phyloP scores from a whole-genome alignment of 2,888 invertebrate species.

The Gastracanthus pulcherrimus region DNA sequence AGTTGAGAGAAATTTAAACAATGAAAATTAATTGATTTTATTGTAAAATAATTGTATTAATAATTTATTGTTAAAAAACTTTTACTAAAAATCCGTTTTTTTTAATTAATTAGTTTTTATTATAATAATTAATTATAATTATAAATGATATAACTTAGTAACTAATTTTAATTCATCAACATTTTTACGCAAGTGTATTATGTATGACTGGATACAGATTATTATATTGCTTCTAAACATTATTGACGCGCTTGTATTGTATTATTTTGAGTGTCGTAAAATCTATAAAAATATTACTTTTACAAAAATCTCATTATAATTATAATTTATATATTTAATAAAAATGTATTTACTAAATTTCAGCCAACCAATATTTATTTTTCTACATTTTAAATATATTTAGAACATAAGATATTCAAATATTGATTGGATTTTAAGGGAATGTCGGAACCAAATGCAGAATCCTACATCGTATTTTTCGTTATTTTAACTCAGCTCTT shows the following conservation, averaged over 20 bases:
- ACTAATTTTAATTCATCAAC: slow-evolving; percentile 13
- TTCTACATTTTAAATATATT: background rate
- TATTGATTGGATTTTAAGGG: no score
- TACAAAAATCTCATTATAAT: slow-evolving; percentile 1
- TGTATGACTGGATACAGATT: slow-evolving; percentile 4
- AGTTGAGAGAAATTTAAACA: background rate
- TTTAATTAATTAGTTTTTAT: no score
- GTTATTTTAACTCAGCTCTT: no score
- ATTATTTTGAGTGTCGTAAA: background rate
- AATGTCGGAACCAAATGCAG: no score
- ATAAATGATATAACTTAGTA: background rate
- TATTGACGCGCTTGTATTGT: background rate
- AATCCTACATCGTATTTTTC: no score
- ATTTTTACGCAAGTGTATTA: slow-evolving; percentile 20
- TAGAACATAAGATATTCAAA: no score
- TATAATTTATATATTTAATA: background rate
- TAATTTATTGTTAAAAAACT: no score
- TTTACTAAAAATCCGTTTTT: no score
- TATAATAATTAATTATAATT: background rate
- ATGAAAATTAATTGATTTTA: no score
- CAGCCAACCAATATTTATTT: background rate
- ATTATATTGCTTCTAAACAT: background rate
- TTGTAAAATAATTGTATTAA: no score
- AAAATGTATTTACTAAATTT: background rate
- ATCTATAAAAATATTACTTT: slow-evolving; percentile 20